These are phyloP conservation scores for Silurus asotus DNA, from an alignment of 2,113 vertebrate species.

Conservation along the genomic window DNA sequence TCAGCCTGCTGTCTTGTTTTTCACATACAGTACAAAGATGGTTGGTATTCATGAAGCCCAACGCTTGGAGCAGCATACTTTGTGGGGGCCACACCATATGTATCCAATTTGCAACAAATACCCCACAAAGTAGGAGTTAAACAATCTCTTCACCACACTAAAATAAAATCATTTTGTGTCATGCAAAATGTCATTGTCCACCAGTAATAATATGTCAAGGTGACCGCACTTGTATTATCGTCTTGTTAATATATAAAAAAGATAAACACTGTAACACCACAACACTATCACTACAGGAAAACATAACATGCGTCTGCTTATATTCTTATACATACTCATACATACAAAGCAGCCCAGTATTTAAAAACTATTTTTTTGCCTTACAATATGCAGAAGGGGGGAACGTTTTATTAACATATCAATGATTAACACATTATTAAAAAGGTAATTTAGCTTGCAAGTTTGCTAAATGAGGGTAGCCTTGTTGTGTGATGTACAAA, in stretches of 20 bases:
- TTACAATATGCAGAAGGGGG: not conserved
- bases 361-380: not conserved
- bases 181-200: not conserved
- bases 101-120: not conserved
- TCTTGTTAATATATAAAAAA: not conserved
- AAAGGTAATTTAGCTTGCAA: not conserved
- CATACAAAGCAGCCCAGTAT: not conserved
- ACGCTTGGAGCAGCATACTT: not conserved
- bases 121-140: not conserved
- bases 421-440: not conserved
- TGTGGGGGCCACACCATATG: not conserved
- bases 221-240: not conserved
- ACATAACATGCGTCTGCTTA: not conserved
- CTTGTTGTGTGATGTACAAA: constrained; percentile 5
- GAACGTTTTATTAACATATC: not conserved
- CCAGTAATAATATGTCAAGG: not conserved
- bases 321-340: not conserved
- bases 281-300: not conserved
- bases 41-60: not conserved
- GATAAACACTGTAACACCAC: not conserved
- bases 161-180: not conserved
- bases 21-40: not conserved
- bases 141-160: not conserved
- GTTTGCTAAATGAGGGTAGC: not conserved
- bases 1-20: not conserved